Conservation (phyloP, 2,797 vertebrate genomes). For the Tolypeutes matacus region DNA sequence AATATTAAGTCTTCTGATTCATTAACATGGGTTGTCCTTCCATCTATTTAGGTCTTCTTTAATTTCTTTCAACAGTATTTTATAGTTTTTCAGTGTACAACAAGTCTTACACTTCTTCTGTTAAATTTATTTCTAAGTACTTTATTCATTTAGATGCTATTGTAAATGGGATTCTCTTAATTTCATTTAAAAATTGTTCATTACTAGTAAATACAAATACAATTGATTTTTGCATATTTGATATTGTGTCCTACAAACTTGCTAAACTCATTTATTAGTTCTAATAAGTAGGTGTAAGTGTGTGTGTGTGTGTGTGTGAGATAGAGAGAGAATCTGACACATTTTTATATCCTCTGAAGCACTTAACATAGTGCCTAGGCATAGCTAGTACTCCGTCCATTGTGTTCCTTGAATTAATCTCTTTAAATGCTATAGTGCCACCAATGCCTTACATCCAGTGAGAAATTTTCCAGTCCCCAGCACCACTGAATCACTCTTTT, state of each 20-base stretch:
- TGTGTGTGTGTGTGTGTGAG: not conserved
- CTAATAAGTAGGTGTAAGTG: not conserved
- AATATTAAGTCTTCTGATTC: not conserved
- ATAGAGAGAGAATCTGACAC: not conserved
- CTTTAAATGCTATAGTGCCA: not conserved
- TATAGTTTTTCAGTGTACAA: not conserved
- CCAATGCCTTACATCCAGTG: not conserved
- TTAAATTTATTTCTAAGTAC: constrained; percentile 45
- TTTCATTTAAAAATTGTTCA: constrained; percentile 32
- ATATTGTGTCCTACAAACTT: not conserved
- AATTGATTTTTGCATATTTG: constrained; percentile 47
- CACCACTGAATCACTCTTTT: not conserved
- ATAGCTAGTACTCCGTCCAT: constrained; percentile 41
- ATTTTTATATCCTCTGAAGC: constrained; percentile 17
- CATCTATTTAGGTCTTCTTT: constrained; percentile 41
- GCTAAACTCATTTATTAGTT: constrained; percentile 15
- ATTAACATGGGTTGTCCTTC: not conserved
- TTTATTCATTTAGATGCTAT: constrained; percentile 50
- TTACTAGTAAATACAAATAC: not conserved
- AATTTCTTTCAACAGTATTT: constrained; percentile 23
- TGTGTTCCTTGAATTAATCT: constrained; percentile 30
- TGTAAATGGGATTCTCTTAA: constrained; percentile 36
- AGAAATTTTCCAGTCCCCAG: not conserved
- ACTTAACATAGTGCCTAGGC: not conserved
- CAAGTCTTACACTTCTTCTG: not conserved